phyloP scores from a whole-genome alignment of 2,797 vertebrate species.

The Neostethus bicornis region DNA sequence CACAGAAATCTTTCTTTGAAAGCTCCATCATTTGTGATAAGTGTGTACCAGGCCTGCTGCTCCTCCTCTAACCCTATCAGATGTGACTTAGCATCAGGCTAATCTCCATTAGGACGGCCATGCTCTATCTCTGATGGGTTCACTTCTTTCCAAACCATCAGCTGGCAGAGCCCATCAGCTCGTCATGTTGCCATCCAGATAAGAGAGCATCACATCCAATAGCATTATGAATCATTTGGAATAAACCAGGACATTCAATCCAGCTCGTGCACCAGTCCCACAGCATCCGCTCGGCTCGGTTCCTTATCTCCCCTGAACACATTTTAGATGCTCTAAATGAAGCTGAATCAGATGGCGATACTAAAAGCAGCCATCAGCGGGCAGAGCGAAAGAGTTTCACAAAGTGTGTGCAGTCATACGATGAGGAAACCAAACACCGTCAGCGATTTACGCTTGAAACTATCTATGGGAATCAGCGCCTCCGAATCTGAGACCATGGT shows the following conservation, averaged over 20 bases:
- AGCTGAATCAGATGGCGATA: constrained; percentile 55
- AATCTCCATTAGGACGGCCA: constrained; percentile 73
- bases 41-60: constrained; percentile 65
- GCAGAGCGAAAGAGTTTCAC: constrained; percentile 34
- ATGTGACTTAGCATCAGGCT: constrained; percentile 74
- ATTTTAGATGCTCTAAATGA: constrained; percentile 62
- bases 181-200: constrained; percentile 67
- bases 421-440: constrained; percentile 19
- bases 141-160: constrained; percentile 5
- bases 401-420: constrained; percentile 33
- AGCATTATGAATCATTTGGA: constrained; percentile 67
- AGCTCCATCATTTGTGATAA: constrained; percentile 77
- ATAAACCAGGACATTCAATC: constrained; percentile 67
- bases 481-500: no score
- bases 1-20: constrained; percentile 72
- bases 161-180: constrained; percentile 38
- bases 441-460: constrained; percentile 19
- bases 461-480: no score
- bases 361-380: constrained; percentile 35
- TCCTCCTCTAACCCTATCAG: constrained; percentile 68
- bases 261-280: constrained; percentile 30
- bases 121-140: not conserved
- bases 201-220: constrained; percentile 67
- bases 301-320: constrained; percentile 67
- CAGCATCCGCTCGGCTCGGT: constrained; percentile 43